phyloP scores from a whole-genome alignment of 2,113 vertebrate genomes.

The Brachyhypopomus gauderio region DNA sequence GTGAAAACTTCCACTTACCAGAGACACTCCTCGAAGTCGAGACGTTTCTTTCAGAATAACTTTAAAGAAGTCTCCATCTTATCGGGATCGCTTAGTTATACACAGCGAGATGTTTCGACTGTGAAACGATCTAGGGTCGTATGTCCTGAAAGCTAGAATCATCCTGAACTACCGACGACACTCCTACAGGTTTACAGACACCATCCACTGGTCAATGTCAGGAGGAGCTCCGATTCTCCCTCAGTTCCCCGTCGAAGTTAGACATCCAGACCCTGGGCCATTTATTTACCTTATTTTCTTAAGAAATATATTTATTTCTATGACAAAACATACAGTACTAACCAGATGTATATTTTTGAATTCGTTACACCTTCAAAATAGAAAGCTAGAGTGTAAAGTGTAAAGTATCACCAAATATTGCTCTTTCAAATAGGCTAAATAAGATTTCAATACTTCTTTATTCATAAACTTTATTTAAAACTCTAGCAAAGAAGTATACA shows the following conservation, averaged over 20 bases:
- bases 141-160: neutral
- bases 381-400: neutral
- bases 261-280: neutral
- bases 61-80: neutral
- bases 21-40: neutral
- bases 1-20: neutral
- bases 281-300: too few species aligned
- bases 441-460: neutral
- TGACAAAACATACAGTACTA: too few species aligned
- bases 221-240: neutral
- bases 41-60: neutral
- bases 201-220: neutral
- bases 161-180: conserved; percentile 3
- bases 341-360: too few species aligned
- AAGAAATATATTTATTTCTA: too few species aligned
- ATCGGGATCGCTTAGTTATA: neutral
- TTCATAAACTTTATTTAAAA: conserved; percentile 41
- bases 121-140: neutral
- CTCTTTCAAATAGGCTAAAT: neutral
- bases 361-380: too few species aligned
- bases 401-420: neutral
- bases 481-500: conserved; percentile 22
- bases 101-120: neutral
- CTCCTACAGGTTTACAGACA: neutral
- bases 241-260: neutral